Evolutionary conservation across 2,797 vertebrate genomes (phyloP), one percentile per base, ranked within the genome.

Genomic region (Enteromius paludinosus): DNA sequence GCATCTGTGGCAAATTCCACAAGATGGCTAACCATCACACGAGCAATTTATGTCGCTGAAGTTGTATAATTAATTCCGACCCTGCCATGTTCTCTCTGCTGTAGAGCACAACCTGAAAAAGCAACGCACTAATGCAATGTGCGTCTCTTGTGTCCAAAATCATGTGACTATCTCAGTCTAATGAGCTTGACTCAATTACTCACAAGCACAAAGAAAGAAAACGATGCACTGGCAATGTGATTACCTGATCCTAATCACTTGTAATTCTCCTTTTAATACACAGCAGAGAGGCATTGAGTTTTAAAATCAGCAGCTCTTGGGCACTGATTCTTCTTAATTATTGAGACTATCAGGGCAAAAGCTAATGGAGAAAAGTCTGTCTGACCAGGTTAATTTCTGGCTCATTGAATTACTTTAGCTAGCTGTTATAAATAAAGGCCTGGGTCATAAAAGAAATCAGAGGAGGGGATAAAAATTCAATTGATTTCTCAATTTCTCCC

Each of bases 311-410:
- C 85, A 83, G 87, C 89, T 91, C 88, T 61, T 77, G 85, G 90
- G 91, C 87, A 83, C 85, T 89, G 90, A 93, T 93, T 89, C 88
- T 91, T 92, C 91, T 92, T 92, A 92, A 94, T 95, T 93, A 93
- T 88, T 84, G 25, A 87, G 89, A 93, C 92, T 90, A 92, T 88
- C 73, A 89, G 87, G 49, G 38, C 85, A 89, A 59, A 35, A 90
- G 87, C 87, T 93, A 92, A 92, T 92, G 86, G 88, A 89, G 86
- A 92, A 94, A 92, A 91, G 86, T 90, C 76, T 90, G 81, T 89
- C 87, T 82, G 81, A 89, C 86, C 90, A 91, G 91, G 92, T 94
- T 94, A 89, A 94, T 95, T 94, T 90, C 89, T 85, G 90, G 87
- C 91, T 92, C 89, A 95, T 93, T 90, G 87, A 94, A 94, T 94